Base-by-base conservation (phyloP, 2,113 vertebrate genomes). In the Crypturellus undulatus region DNA sequence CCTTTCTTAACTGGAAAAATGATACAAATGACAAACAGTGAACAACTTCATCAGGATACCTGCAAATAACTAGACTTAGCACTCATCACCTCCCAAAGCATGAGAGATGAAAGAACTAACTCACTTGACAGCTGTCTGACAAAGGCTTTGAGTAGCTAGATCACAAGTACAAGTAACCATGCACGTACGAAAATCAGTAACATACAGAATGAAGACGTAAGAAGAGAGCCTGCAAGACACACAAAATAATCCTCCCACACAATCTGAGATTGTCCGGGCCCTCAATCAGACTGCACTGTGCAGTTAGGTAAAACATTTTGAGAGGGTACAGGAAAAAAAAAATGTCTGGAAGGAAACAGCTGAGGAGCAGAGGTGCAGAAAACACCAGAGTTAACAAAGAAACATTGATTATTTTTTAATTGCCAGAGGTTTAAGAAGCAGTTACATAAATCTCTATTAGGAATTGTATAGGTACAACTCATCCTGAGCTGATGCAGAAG, bases 261-360 rank as follows among this genome's bases (percentile, higher is more conserved):
- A 4, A 2, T 9, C 54, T 4, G 0, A 51, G 58, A 43, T 12
- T 25, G 8, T 20, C 62, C 38, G 30, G 51, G 34, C 16, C 51
- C 16, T 45, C 52, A 34, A 1, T 1, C 17, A 70, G 79, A 13
- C 58, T 1, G 0, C 18, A 42, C 26, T 56, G 20, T 34, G 19
- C 32, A 28, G 43, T 20, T 1, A 0, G 58, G 43, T 28, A 84
- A 0, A 9, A 10, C 1, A 2, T 26, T 71, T 78, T 28, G 58
- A 19, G 19, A 63, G 4, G 10, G 4, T 47, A 6, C 32, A 79
- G 2, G 6, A 67, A 77, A n/a, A 63, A 49, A 32, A 30, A 84
- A 49, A 10, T 10, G 7, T 59, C 87, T 51, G 26, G 24, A 52
- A 16, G 34, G 32, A 18, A 64, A 45, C 6, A 75, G 21, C 11